A percentile compares a stretch with the other conserved stretches of the same genome.
phyloP scores from a whole-genome alignment of 2,888 invertebrate genomes.

The Caenorhabditis sp. region DNA sequence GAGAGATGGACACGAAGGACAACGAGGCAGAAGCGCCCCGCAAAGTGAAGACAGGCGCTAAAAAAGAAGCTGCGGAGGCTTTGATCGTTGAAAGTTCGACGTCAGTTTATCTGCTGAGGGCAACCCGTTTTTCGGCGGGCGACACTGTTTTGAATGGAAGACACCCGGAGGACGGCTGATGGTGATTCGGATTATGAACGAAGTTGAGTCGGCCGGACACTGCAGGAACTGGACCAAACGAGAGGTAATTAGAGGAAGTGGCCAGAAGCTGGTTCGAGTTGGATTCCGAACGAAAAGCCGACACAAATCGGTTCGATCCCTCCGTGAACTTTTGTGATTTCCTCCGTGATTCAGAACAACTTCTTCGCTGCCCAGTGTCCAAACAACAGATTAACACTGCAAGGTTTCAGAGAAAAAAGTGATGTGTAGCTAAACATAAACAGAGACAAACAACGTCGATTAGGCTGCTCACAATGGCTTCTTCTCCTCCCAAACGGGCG shows the following conservation, averaged over 20 bases:
- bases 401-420: background rate
- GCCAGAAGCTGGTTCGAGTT: constrained; percentile 27
- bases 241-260: constrained; percentile 53
- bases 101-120: constrained; percentile 53
- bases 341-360: background rate
- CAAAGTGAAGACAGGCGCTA: constrained; percentile 45
- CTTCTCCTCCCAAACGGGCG: background rate
- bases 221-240: constrained; percentile 41
- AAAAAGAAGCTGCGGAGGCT: constrained; percentile 30
- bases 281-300: constrained; percentile 11
- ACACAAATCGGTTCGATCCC: background rate
- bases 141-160: constrained; percentile 24
- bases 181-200: constrained; percentile 51
- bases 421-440: constrained; percentile 7
- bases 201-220: constrained; percentile 25
- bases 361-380: no score
- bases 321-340: background rate
- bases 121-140: constrained; percentile 35
- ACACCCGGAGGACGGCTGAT: constrained; percentile 1
- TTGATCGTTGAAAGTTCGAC: constrained; percentile 61
- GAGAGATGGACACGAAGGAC: constrained; percentile 43
- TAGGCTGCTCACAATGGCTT: background rate
- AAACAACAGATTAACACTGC: no score
- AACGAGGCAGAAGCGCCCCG: constrained; percentile 19
- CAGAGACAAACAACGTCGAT: constrained; percentile 6